Conservation (phyloP, 2,888 invertebrate genomes). For the Luperina nickerlii region DNA sequence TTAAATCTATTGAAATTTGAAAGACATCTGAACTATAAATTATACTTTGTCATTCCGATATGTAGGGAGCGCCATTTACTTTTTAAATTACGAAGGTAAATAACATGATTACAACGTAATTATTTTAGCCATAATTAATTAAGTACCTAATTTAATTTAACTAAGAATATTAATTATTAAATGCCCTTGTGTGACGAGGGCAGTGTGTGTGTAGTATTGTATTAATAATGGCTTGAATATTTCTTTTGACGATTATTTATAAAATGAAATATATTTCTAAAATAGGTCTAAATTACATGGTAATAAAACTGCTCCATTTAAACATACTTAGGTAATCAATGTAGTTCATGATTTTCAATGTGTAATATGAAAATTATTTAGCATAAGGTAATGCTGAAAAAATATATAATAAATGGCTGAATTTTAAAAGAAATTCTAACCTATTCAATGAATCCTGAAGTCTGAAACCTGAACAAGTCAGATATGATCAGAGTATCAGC, state of each 20-base stretch:
- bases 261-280: neutral
- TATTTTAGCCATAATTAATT: constrained; percentile 5
- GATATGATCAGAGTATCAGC: neutral
- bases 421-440: neutral
- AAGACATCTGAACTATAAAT: neutral
- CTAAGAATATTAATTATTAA: constrained; percentile 2
- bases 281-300: constrained; percentile 6
- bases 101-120: neutral
- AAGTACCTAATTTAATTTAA: neutral
- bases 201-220: neutral
- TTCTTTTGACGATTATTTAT: neutral
- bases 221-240: constrained; percentile 16
- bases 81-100: neutral
- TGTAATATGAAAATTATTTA: constrained; percentile 3
- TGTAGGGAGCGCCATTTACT: neutral
- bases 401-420: constrained; percentile 2
- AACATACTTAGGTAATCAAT: constrained; percentile 1
- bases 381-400: neutral
- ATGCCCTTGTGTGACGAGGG: constrained; percentile 7
- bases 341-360: neutral
- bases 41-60: neutral
- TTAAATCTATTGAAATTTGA: neutral
- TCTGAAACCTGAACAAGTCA: neutral
- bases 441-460: neutral
- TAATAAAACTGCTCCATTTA: constrained; percentile 1